Evolutionary conservation across 2,888 invertebrate genomes (phyloP), one percentile per base, ranked within the genome.

Genomic region (Diplolepis rosae): DNA sequence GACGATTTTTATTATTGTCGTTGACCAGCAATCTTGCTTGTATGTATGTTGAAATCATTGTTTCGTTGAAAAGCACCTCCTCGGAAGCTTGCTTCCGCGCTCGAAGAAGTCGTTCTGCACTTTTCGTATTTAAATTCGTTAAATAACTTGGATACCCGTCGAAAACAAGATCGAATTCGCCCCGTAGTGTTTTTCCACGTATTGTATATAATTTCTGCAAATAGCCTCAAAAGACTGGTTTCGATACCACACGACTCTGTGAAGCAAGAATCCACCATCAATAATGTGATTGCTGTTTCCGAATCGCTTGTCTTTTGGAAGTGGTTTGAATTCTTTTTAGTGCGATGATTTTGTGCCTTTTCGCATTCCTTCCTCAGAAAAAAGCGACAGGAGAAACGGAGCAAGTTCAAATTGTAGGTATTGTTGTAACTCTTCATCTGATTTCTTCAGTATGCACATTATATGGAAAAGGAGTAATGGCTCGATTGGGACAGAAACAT

Each of bases 221-320:
- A n/a, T n/a, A n/a, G n/a, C n/a, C n/a, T n/a, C n/a, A n/a, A n/a
- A n/a, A n/a, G n/a, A n/a, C n/a, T n/a, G n/a, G n/a, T n/a, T n/a
- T n/a, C n/a, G n/a, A n/a, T n/a, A n/a, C n/a, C n/a, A n/a, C n/a
- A n/a, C 77, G 56, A 83, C 80, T 69, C 70, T 73, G 61, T 84
- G 82, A 39, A 85, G 69, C 27, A 84, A 73, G 75, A 72, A 83
- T 32, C 83, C 83, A 27, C 83, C 83, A 73, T 84, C 85, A 13
- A 85, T 68, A 6, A 83, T 74, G 13, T 30, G 4, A n/a, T 7
- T 13, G 15, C 24, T 9, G 6, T 22, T 35, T 28, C 9, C 39
- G 24, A 28, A 28, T 2, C 6, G 2, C 15, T 9, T 24, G 4
- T 28, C 9, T 9, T 54, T 27, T 22, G 28, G 4, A 54, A 54